These are phyloP conservation scores for Drosophila sordidapex DNA, from an alignment of 2,888 invertebrate genomes.

Conservation along the genomic window DNA sequence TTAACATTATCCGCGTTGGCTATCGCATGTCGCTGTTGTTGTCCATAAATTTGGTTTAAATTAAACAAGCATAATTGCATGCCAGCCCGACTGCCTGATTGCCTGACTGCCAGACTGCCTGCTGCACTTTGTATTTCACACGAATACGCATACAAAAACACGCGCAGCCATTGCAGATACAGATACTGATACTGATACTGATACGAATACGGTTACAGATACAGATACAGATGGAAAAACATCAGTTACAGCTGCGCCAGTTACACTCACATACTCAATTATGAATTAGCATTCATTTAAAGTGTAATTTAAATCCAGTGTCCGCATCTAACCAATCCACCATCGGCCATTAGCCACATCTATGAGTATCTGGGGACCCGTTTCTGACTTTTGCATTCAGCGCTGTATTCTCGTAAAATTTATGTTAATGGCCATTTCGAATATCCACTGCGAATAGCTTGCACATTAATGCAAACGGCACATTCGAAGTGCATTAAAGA, in stretches of 20 bases:
- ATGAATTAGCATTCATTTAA: constrained; percentile 81
- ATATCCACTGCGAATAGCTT: constrained; percentile 34
- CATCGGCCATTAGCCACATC: constrained; percentile 71
- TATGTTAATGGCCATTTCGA: constrained; percentile 58
- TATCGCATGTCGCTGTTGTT: constrained; percentile 26
- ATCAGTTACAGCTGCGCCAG: constrained; percentile 36
- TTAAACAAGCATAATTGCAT: constrained; percentile 75
- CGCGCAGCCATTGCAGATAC: constrained; percentile 13
- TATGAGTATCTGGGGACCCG: constrained; percentile 26
- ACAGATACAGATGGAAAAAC: constrained; percentile 23
- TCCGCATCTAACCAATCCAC: constrained; percentile 36
- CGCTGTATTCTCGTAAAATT: constrained; percentile 34
- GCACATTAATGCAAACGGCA: constrained; percentile 53
- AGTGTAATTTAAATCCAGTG: constrained; percentile 78
- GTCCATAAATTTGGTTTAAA: constrained; percentile 70
- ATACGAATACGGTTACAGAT: constrained; percentile 9
- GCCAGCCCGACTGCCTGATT: constrained; percentile 12
- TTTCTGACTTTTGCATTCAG: constrained; percentile 15
- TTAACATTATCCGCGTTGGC: constrained; percentile 52
- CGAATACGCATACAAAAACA: constrained; percentile 13
- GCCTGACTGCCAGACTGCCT: constrained; percentile 2
- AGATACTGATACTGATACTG: constrained; percentile 3
- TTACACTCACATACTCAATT: constrained; percentile 74
- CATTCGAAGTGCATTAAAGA: constrained; percentile 72
- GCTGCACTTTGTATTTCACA: constrained; percentile 23